Conservation (phyloP, 2,888 invertebrate genomes). For the Alloplasta piceator region DNA sequence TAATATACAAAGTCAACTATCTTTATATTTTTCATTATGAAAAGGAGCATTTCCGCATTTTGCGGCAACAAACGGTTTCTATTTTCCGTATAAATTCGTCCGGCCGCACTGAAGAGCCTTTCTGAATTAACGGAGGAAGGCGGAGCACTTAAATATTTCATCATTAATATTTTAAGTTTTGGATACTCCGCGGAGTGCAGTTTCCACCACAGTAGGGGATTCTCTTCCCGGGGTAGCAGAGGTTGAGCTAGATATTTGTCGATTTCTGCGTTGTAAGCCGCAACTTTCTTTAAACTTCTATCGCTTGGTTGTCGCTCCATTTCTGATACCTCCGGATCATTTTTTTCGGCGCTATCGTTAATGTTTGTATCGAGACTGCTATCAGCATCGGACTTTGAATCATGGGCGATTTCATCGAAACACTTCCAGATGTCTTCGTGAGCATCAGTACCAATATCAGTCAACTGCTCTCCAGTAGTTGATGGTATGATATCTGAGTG, state of each 20-base stretch:
- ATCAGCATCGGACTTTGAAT: background rate
- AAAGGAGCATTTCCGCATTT: background rate
- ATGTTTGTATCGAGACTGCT: background rate
- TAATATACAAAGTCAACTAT: background rate
- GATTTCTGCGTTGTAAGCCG: background rate
- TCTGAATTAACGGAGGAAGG: slow-evolving; percentile 1
- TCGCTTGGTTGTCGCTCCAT: slow-evolving; percentile 1
- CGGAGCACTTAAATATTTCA: background rate
- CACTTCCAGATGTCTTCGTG: too few species aligned
- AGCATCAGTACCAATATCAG: background rate
- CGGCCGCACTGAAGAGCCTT: slow-evolving; percentile 1
- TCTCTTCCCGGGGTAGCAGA: background rate
- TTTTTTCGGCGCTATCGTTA: background rate
- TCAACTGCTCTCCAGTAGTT: background rate
- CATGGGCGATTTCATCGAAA: background rate
- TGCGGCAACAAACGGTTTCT: slow-evolving; percentile 1
- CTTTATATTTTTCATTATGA: background rate
- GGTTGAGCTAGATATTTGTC: background rate
- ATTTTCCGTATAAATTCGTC: background rate
- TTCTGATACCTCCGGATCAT: background rate
- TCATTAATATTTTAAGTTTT: background rate
- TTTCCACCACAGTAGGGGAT: background rate
- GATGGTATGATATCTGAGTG: background rate
- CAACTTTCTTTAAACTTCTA: background rate
- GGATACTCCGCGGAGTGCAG: background rate